Base-by-base conservation (phyloP, 2,797 vertebrate species). In the Myiotriccus ornatus region DNA sequence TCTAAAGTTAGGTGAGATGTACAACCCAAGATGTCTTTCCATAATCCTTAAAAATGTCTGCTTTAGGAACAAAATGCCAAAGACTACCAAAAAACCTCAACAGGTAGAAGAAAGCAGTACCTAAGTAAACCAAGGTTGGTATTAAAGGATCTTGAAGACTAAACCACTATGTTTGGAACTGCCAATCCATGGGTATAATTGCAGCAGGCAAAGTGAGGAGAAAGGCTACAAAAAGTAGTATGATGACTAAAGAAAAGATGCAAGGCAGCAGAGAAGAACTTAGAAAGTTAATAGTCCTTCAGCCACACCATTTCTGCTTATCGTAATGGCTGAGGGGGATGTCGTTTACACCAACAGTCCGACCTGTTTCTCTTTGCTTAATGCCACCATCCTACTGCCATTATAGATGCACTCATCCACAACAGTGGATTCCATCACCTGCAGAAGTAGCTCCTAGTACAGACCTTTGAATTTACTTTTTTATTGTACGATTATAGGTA, bases 1-100 rank as follows among this genome's bases (percentile, higher is more conserved):
- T 94, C 87, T 95, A 94, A 94, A 96, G 89, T 95, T 96, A 91
- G 91, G 93, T 93, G 76, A 92, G 82, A 92, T 87, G 91, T 92
- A 75, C 68, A 81, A 86, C 34, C 28, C 18, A 88, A 94, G 47
- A 82, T 88, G 43, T 73, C 76, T 94, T 89, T 81, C 43, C 17
- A 69, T 37, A 71, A n/a, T 65, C 19, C 32, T 91, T 87, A 73
- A 92, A 86, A 91, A 91, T 1, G 1, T 59, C 77, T 86, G 43
- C 50, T 50, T 52, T 55, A 69, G 7, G 19, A 86, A 86, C 8
- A 95, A 95, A 81, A 81, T 11, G 21, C 69, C 30, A 49, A 81
- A 84, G 21, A 39, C 27, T n/a, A 77, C 14, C 25, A 39, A 62
- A 64, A 73, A 41, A 10, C 3, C 7, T 13, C n/a, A 64, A 23